Evolutionary conservation across 2,888 invertebrate species (phyloP).

Genomic region (Argyresthia albistria): DNA sequence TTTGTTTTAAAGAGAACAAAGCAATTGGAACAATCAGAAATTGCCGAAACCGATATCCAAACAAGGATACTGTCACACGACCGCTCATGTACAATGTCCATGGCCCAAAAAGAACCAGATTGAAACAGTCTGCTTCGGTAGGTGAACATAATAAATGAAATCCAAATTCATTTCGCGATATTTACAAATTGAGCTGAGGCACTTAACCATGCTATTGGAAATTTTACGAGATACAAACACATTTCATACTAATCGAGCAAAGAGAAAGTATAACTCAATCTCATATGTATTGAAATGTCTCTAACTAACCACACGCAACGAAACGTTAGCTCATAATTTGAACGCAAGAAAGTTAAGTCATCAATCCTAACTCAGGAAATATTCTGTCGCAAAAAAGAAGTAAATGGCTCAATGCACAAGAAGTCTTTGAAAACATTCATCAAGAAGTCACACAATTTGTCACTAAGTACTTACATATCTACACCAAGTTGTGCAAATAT

Average conservation of each 20-base stretch:
- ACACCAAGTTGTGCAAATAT: not conserved
- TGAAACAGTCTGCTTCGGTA: too few species aligned
- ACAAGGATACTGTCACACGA: not conserved
- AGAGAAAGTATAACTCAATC: not conserved
- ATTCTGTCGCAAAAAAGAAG: too few species aligned
- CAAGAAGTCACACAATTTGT: too few species aligned
- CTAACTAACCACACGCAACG: too few species aligned
- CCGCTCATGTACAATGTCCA: constrained; percentile 34
- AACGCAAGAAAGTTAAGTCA: too few species aligned
- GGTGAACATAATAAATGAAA: not conserved
- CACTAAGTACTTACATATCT: too few species aligned
- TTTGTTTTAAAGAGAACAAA: too few species aligned
- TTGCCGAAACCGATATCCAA: not conserved
- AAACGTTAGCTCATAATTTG: too few species aligned
- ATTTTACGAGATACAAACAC: not conserved
- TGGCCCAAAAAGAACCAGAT: constrained; percentile 51
- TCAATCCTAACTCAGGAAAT: too few species aligned
- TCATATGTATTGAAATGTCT: not conserved
- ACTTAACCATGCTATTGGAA: not conserved
- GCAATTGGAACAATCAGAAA: too few species aligned
- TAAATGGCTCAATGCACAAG: too few species aligned
- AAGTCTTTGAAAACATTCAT: too few species aligned
- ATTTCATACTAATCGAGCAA: not conserved
- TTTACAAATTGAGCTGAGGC: not conserved
- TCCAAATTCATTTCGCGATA: not conserved